Base-by-base conservation (phyloP, 1,140 invertebrate genomes). In the Samia ricini region DNA sequence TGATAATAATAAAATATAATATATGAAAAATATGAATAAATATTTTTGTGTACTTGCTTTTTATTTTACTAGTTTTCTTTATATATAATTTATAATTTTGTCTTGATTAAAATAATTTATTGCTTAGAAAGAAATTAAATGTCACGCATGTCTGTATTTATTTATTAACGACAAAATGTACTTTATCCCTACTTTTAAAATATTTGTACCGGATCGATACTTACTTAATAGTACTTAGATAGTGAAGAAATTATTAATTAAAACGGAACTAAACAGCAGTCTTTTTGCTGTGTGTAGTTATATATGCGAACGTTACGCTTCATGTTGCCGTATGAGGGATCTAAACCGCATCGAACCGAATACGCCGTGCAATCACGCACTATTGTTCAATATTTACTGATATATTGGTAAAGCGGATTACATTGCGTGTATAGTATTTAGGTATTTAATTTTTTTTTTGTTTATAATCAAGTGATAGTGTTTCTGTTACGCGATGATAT, bases 331-430 rank as follows among this genome's bases (percentile, higher is more conserved):
- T 55, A 26, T 36, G 52, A 68, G 72, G 72, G 79, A 60, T 63
- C 29, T 62, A 56, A 71, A 79, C 79, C 79, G 61, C 81, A 76
- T 61, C 64, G 66, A 60, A 63, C 56, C 61, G 62, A 56, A 56
- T 58, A 57, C 65, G 58, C 62, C 69, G 61, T 63, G 77, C 79
- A 84, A 82, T 84, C 76, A 81, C 69, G 56, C 62, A 49, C 70
- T 71, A 80, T 81, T 81, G 81, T 83, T 69, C 60, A 50, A 60
- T 63, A 61, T 49, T 58, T 48, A 10, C 22, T n/a, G 21, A 55
- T 55, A n/a, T n/a, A 42, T 42, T 42, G 10, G 33, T 15, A n/a
- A n/a, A 42, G 33, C 33, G n/a, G 10, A 15, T 42, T 42, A 42
- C 12, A 42, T 42, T 42, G 4, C 33, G 1, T 42, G 12, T 8